Conservation (phyloP, 2,797 vertebrate species). For the Philypnodon macrostomus region DNA sequence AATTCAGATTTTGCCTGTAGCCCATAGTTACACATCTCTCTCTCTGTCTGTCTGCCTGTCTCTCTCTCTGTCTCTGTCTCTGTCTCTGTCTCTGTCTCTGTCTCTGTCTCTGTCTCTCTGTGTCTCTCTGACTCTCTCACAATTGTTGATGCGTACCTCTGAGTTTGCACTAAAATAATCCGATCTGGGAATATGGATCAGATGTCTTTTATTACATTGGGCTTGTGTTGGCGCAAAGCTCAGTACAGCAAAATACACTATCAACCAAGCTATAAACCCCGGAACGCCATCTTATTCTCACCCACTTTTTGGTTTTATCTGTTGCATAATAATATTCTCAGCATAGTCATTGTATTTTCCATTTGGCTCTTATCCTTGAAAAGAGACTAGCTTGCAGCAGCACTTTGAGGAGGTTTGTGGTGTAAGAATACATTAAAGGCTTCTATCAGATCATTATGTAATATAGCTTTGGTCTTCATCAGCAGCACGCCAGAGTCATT, state of each 20-base stretch:
- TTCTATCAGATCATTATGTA: constrained; percentile 46
- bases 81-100: constrained; percentile 2
- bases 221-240: constrained; percentile 40
- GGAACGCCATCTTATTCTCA: constrained; percentile 27
- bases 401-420: constrained; percentile 19
- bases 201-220: constrained; percentile 43
- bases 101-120: constrained; percentile 2
- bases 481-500: constrained; percentile 35
- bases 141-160: constrained; percentile 15
- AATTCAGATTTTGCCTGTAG: constrained; percentile 19
- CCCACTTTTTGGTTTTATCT: constrained; percentile 29
- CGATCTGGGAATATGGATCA: constrained; percentile 47
- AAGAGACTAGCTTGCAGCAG: constrained; percentile 24
- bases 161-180: constrained; percentile 49
- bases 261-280: too few species aligned
- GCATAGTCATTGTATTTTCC: constrained; percentile 19
- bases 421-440: constrained; percentile 38
- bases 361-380: constrained; percentile 25
- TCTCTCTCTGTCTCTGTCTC: too few species aligned
- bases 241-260: constrained; percentile 26
- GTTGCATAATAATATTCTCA: constrained; percentile 29
- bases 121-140: constrained; percentile 1
- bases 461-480: constrained; percentile 21
- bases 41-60: constrained; percentile 3
- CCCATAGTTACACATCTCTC: constrained; percentile 20